Evolutionary conservation across 2,797 vertebrate genomes (phyloP).

Genomic region (Chaetodon trifasciatus): DNA sequence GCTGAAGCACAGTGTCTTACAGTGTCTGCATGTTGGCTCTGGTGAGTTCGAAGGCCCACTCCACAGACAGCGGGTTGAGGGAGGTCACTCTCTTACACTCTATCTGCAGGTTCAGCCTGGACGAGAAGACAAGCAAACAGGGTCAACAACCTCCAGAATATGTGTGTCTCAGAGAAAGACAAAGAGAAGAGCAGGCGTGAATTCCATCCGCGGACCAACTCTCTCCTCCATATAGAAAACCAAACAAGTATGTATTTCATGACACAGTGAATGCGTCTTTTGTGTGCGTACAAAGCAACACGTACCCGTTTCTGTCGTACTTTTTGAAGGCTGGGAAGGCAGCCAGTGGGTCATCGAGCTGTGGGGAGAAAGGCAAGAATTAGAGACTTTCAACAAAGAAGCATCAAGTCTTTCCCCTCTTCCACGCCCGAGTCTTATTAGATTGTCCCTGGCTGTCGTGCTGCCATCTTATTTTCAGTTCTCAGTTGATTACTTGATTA

Average conservation of each 20-base stretch:
- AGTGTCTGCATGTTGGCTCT: conserved; percentile 95
- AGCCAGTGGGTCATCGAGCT: conserved; percentile 93
- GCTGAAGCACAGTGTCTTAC: conserved; percentile 83
- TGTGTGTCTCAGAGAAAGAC: not conserved
- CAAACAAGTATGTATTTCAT: conserved; percentile 40
- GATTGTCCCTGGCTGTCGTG: not conserved
- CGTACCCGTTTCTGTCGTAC: conserved; percentile 95
- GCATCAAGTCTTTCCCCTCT: not conserved
- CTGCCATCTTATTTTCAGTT: not conserved
- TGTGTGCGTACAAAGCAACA: conserved; percentile 20
- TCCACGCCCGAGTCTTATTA: not conserved
- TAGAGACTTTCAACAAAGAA: conserved; percentile 13
- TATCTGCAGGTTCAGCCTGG: conserved; percentile 93
- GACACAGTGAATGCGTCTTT: conserved; percentile 28
- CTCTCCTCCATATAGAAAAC: not conserved
- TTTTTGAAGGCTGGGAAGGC: conserved; percentile 96
- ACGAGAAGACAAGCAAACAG: conserved; percentile 29
- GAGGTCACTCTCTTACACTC: conserved; percentile 91
- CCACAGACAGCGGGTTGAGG: conserved; percentile 90
- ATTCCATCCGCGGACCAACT: conserved; percentile 11
- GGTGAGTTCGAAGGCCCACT: conserved; percentile 96
- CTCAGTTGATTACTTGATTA: not conserved
- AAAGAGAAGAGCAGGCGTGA: conserved; percentile 7
- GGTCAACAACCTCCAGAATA: not conserved
- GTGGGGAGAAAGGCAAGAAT: conserved; percentile 51